Evolutionary conservation across 2,797 vertebrate species (phyloP), one percentile per base, ranked within the genome.

Genomic region (Taeniopygia guttata): DNA sequence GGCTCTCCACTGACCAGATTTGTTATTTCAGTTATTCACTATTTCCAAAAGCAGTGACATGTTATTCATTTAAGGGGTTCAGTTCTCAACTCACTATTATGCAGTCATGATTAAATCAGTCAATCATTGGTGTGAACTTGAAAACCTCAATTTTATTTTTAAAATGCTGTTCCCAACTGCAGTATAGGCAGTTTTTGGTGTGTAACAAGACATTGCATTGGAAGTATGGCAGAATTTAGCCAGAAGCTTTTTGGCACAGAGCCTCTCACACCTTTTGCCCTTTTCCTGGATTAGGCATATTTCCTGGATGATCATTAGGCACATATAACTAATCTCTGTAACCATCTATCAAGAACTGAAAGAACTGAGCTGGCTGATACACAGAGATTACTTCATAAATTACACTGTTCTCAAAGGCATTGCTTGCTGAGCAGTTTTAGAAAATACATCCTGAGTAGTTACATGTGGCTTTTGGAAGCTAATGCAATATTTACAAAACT

Each of bases 271-370:
- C 22, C 51, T 79, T 54, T 30, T 27, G 4, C 30, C 29, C 54
- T 72, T 72, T 94, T 95, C 79, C 63, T 89, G 63, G 90, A 94
- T 89, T 89, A 92, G 75, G 19, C 16, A 30, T 82, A 93, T 92
- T 95, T 97, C 85, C 94, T 95, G 81, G 91, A 72, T 91, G 77
- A 96, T 72, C n/a, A 46, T 48, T 49, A 90, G 85, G 60, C 46
- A 85, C 88, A 76, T 88, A 85, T 64, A 96, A 96, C 62, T 85
- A 80, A 92, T 82, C 91, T 89, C 80, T 93, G 90, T 73, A 94
- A 88, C 81, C 70, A 90, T 77, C 91, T 95, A 94, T 87, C 36
- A 54, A 94, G 74, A 84, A 80, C 49, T 38, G 60, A 96, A 76
- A 95, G 62, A 93, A 94, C 76, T 89, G 93, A 96, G 80, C 38